Percentiles rank a stretch among this genome's conserved stretches.
These are phyloP conservation scores for Drosophila pachea DNA, from an alignment of 1,140 invertebrate genomes.

Conservation along the genomic window DNA sequence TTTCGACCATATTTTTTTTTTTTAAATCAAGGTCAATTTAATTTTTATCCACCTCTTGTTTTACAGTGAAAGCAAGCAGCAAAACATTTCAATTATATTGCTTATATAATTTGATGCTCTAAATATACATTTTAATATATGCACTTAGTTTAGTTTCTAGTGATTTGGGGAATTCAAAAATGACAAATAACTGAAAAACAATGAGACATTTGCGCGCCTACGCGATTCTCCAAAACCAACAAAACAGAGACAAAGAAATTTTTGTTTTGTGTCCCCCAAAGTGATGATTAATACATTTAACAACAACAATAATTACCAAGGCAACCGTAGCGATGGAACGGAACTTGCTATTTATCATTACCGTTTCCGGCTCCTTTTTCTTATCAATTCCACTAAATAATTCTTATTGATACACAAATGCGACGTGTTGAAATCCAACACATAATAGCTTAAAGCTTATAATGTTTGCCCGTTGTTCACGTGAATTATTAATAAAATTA, in stretches of 20 bases:
- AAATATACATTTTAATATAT: not conserved
- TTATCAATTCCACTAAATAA: slow-evolving; percentile 1
- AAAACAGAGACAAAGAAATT: slow-evolving; percentile 6
- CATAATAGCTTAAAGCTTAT: slow-evolving; percentile 1
- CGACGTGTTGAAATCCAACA: not conserved
- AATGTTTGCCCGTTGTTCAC: slow-evolving; percentile 11
- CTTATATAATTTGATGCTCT: slow-evolving; percentile 22
- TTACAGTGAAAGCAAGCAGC: not conserved
- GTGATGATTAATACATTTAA: slow-evolving; percentile 38
- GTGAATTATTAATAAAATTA: slow-evolving; percentile 39
- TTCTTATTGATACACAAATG: slow-evolving; percentile 8
- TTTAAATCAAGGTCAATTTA: slow-evolving; percentile 1
- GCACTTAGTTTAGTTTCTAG: slow-evolving; percentile 1
- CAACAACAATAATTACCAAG: not conserved
- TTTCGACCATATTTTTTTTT: slow-evolving; percentile 13
- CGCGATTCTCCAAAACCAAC: slow-evolving; percentile 3
- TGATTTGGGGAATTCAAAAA: slow-evolving; percentile 4
- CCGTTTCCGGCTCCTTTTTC: slow-evolving; percentile 7
- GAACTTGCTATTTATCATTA: slow-evolving; percentile 9
- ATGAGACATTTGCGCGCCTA: slow-evolving; percentile 12
- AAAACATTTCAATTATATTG: not conserved
- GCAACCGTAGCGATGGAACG: not conserved
- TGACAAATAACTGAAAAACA: slow-evolving; percentile 8
- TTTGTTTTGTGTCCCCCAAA: slow-evolving; percentile 14
- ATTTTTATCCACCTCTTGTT: not conserved